Conservation (phyloP, 37 sponge, comb jelly and placozoan genomes). For the Geodia barretti region DNA sequence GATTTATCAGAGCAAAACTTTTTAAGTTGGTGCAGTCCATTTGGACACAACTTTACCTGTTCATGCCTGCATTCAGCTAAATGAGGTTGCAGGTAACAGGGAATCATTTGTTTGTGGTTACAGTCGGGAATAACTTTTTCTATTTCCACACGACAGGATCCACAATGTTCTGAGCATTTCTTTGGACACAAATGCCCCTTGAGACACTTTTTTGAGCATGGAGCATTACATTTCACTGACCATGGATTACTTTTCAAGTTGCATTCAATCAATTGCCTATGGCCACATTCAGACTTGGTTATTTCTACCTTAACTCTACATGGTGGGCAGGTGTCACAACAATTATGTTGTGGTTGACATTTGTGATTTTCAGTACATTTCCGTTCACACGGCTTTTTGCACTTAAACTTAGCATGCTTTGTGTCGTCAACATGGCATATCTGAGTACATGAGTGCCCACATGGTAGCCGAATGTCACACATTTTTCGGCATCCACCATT, state of each 20-base stretch:
- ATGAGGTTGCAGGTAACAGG: too few relatives aligned
- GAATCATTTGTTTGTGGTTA: too few relatives aligned
- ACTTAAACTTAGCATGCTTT: conserved; percentile 57
- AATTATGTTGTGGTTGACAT: conserved; percentile 26
- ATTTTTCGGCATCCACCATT: conserved; percentile 73
- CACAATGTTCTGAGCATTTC: conserved; percentile 30
- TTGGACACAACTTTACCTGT: too few relatives aligned
- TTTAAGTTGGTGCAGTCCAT: too few relatives aligned
- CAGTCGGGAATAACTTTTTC: too few relatives aligned
- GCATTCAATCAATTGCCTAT: conserved; percentile 40
- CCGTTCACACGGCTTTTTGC: conserved; percentile 53
- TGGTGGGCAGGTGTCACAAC: conserved; percentile 28
- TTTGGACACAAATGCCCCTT: conserved; percentile 28
- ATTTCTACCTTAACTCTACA: conserved; percentile 29
- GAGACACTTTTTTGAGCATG: conserved; percentile 38
- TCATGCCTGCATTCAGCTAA: too few relatives aligned
- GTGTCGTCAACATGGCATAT: conserved; percentile 66
- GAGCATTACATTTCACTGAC: conserved; percentile 20
- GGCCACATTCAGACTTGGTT: conserved; percentile 49
- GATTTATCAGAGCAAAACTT: too few relatives aligned
- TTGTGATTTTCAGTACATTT: conserved; percentile 35
- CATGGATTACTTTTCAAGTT: too few relatives aligned
- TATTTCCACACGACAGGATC: too few relatives aligned
- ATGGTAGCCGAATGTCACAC: conserved; percentile 60
- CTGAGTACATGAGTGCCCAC: conserved; percentile 73